Base-by-base conservation (phyloP, 2,113 vertebrate genomes). In the Phainopepla nitens region DNA sequence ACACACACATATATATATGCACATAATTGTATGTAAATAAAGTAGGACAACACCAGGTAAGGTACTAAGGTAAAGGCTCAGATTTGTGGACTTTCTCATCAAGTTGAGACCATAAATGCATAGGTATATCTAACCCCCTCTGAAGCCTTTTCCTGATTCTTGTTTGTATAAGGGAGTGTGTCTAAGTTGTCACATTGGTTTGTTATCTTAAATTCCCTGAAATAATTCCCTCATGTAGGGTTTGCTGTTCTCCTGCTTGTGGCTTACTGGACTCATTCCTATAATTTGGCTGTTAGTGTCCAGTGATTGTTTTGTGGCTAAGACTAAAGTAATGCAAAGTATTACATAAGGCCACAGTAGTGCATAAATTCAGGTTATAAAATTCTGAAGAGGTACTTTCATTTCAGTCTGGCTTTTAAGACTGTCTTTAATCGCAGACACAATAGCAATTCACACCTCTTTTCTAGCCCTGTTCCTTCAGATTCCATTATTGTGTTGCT, bases 1-100 rank as follows among this genome's bases (percentile, higher is more conserved):
- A 70, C 9, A 29, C 3, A 28, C 0, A 36, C 3, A 25, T 3
- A 57, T 12, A 57, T 12, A 18, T 7, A 6, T 11, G 13, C 4
- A 14, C 4, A 13, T 28, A 44, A 15, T 35, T 11, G 22, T 39
- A 6, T 50, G 16, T 70, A 62, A 53, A n/a, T 36, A 41, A 73
- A 61, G 18, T 31, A 53, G 27, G 50, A 35, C 5, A 65, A 47
- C 15, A 9, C 15, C 45, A 51, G 17, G 10, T 65, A 29, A 75
- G 75, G 6, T 47, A 22, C 31, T 57, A 17, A 78, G 12, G 11
- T 70, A 58, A 79, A 78, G n/a, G 10, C 57, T 79, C n/a, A 71
- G 4, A 76, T 70, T 13, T 66, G 12, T 89, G 51, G 5, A 22
- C 5, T 47, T 78, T 39, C 15, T 62, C 18, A 35, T 70, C 35